Evolutionary conservation across 2,113 vertebrate species (phyloP).

Genomic region (Rhabdomys dilectus): DNA sequence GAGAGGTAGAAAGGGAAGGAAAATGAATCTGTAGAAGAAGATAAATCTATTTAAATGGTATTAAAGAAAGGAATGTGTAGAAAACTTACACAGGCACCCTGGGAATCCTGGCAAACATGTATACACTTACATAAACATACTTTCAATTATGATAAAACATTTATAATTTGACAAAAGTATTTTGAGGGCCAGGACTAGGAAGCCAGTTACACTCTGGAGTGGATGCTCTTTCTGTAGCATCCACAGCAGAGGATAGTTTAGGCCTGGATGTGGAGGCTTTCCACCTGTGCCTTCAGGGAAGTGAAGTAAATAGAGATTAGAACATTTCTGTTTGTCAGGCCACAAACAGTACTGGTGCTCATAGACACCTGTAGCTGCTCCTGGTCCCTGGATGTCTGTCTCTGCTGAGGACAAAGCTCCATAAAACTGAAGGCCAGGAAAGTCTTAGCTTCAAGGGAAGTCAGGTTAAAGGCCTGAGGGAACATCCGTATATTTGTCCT

Average conservation of each 20-base stretch:
- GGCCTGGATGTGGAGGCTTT: not conserved
- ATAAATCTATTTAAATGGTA: not conserved
- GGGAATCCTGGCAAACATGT: not conserved
- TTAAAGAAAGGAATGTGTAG: not conserved
- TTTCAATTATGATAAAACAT: not conserved
- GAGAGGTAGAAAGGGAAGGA: not conserved
- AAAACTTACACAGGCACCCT: not conserved
- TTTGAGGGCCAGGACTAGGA: not conserved
- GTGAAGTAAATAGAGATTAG: constrained; percentile 46
- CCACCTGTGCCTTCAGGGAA: constrained; percentile 30
- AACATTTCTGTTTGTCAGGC: constrained; percentile 46
- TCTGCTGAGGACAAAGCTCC: constrained; percentile 66
- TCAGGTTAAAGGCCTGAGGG: constrained; percentile 66
- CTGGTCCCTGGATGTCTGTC: constrained; percentile 47
- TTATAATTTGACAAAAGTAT: not conserved
- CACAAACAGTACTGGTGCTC: constrained; percentile 36
- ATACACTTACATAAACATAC: not conserved
- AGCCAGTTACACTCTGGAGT: not conserved
- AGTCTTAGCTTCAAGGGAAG: constrained; percentile 49
- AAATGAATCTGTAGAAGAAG: not conserved
- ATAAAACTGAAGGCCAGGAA: constrained; percentile 53
- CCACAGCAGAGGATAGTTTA: not conserved
- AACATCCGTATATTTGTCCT: constrained; percentile 58
- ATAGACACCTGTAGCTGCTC: constrained; percentile 58
- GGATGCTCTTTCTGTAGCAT: not conserved